Evolutionary conservation across 2,797 vertebrate genomes (phyloP).

Genomic region (Aratinga solstitialis): DNA sequence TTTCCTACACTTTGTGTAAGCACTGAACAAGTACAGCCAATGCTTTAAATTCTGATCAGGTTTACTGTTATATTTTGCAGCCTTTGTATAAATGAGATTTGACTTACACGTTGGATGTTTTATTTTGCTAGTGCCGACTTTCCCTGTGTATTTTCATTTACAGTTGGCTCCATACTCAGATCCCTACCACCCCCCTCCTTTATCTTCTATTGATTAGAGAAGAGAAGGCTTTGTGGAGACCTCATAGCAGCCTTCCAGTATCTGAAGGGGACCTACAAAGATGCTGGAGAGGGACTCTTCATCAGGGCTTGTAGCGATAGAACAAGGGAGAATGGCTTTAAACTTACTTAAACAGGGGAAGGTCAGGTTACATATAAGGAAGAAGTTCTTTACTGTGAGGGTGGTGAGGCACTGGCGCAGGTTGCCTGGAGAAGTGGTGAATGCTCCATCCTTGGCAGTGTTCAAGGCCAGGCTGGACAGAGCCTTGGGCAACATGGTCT

Average conservation of each 20-base stretch:
- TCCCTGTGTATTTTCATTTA: neutral
- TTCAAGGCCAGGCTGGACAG: neutral
- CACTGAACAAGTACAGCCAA: neutral
- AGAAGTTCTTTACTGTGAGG: neutral
- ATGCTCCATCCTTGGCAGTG: neutral
- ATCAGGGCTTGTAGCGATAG: neutral
- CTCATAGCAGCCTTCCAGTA: neutral
- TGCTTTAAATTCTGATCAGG: neutral
- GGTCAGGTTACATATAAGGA: neutral
- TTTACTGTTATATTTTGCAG: neutral
- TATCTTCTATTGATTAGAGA: neutral
- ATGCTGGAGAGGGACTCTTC: neutral
- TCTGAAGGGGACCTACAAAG: neutral
- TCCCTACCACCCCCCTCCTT: too few relatives aligned
- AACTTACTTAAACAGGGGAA: neutral
- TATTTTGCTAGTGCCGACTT: neutral
- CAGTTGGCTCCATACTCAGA: neutral
- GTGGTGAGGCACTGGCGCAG: neutral
- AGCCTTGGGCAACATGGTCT: neutral
- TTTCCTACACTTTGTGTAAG: neutral
- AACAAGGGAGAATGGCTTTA: neutral
- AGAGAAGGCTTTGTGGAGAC: neutral
- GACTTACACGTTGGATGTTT: neutral
- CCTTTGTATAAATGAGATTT: neutral
- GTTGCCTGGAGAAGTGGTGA: neutral